These are phyloP conservation scores for Oriolus oriolus DNA, from an alignment of 2,113 vertebrate species.

Conservation along the genomic window DNA sequence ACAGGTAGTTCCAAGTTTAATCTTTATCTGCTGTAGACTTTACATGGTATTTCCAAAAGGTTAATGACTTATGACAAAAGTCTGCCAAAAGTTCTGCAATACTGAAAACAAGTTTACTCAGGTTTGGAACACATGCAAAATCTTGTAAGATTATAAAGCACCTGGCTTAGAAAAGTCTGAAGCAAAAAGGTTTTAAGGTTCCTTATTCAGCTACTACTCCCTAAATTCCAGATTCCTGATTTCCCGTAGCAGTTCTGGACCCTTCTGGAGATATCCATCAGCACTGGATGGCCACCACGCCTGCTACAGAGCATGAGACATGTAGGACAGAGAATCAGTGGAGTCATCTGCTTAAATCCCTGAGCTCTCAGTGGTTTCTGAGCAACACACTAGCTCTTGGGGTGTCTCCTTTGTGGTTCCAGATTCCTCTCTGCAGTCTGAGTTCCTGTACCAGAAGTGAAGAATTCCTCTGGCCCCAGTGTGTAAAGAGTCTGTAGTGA, in stretches of 20 bases:
- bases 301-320: not conserved
- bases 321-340: not conserved
- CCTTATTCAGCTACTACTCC: not conserved
- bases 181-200: not conserved
- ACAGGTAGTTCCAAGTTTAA: not conserved
- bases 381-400: not conserved
- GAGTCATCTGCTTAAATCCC: not conserved
- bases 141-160: not conserved
- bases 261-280: not conserved
- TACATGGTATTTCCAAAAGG: not conserved
- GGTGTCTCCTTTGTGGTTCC: not conserved
- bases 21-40: not conserved
- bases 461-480: not conserved
- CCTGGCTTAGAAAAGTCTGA: not conserved
- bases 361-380: not conserved
- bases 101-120: not conserved
- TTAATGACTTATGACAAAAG: not conserved
- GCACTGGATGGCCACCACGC: not conserved
- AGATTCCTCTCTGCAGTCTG: not conserved
- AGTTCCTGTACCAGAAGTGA: not conserved
- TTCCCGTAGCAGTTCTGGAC: not conserved
- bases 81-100: not conserved
- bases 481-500: not conserved
- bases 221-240: not conserved
- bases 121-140: not conserved